These are phyloP conservation scores for Megalurothrips usitatus DNA, from an alignment of 2,888 invertebrate species.

Conservation along the genomic window DNA sequence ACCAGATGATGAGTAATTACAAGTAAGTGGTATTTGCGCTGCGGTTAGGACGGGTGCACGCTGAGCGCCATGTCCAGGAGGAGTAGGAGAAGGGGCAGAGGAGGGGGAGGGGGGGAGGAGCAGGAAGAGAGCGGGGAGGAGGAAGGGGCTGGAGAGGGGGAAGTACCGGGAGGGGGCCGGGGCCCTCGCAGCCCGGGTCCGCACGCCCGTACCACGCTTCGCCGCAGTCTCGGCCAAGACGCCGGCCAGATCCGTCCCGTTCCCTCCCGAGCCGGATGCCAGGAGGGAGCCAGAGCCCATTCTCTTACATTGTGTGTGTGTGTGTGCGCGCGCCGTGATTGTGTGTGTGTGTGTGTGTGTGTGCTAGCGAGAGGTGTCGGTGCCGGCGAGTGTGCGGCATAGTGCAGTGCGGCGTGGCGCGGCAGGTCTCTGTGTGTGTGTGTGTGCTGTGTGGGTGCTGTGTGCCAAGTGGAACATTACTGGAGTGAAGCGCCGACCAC, in stretches of 20 bases:
- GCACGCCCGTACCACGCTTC: not conserved
- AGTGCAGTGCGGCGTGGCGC: not conserved
- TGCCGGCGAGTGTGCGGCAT: not conserved
- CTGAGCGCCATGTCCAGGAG: not conserved
- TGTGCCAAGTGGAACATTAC: slow-evolving; percentile 26
- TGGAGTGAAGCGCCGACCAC: slow-evolving; percentile 12
- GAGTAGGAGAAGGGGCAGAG: not conserved
- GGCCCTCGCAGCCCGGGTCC: not conserved
- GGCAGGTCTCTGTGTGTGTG: not conserved
- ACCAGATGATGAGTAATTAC: slow-evolving; percentile 5
- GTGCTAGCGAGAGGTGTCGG: too few relatives aligned
- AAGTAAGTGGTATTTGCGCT: slow-evolving; percentile 1
- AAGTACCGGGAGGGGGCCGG: not conserved
- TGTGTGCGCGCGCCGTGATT: not conserved
- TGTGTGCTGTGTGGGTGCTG: not conserved
- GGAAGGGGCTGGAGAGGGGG: not conserved
- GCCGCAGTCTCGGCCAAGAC: slow-evolving; percentile 18
- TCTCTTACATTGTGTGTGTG: not conserved
- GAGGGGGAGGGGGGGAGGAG: not conserved
- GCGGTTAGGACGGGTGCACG: not conserved
- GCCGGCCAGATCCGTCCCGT: not conserved
- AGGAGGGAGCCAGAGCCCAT: not conserved
- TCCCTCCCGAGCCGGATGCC: not conserved
- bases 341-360: not conserved
- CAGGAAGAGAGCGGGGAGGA: not conserved